Evolutionary conservation across 1,140 invertebrate species (phyloP), one percentile per base, ranked within the genome.

Genomic region (Drosophila melanica): DNA sequence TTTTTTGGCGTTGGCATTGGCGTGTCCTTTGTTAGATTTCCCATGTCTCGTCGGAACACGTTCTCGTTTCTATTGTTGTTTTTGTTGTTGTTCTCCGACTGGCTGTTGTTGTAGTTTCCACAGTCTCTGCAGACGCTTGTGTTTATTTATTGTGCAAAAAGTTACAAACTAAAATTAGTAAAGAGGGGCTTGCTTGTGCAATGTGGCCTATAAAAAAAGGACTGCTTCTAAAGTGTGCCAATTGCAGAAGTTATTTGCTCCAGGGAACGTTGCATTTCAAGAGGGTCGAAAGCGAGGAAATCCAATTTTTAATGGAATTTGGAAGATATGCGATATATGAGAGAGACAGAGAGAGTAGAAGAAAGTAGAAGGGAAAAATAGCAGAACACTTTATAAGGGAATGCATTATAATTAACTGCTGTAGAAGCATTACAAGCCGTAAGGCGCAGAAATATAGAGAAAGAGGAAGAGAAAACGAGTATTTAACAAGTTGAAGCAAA

Each of bases 131-230:
- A 79, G 82, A 86, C 64, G 68, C 54, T 68, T 50, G 45, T 73
- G 71, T 67, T 82, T 89, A 79, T 77, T 89, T 82, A 87, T 86
- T 70, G 82, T 76, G 75, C 58, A 69, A 86, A 81, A 79, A 63
- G 70, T 77, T 77, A 44, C 65, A 53, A 67, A 67, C 60, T 67
- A 53, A 86, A 74, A 74, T 74, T 74, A 74, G 71, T 69, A 69
- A 74, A 74, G 67, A 59, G 69, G 63, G 65, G 65, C 59, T 66
- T 60, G 44, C 44, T 48, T 30, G 10, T 45, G 63, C 47, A 66
- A 60, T 60, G 66, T 77, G 69, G 74, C 74, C 69, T 60, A 77
- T 44, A 80, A 51, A 33, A 35, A 35, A 35, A 35, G 9, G 2
- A 39, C 53, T 65, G 35, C 30, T 47, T 45, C 37, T 50, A 73